These are phyloP conservation scores for Enteromius anoplus DNA, from an alignment of 2,797 vertebrate species.

Conservation along the genomic window DNA sequence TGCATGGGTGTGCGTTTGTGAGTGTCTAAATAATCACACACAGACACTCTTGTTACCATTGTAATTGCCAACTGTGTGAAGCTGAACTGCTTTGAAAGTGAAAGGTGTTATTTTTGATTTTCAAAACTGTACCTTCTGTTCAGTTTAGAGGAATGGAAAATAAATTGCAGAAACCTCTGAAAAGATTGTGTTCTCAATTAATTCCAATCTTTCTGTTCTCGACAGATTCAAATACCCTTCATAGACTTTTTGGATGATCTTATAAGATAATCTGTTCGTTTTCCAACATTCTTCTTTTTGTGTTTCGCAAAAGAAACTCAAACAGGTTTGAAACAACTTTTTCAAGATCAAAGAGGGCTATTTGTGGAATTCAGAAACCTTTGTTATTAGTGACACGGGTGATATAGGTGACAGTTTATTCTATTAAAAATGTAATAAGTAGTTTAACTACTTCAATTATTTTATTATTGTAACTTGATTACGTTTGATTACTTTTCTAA, in stretches of 20 bases:
- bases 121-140: constrained; percentile 62
- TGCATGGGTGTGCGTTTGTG: constrained; percentile 37
- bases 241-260: not conserved
- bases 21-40: constrained; percentile 53
- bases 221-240: not conserved
- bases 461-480: not conserved
- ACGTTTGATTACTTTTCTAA: not conserved
- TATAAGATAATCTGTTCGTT: not conserved
- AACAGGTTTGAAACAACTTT: not conserved
- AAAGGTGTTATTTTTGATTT: constrained; percentile 61
- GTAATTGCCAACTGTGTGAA: constrained; percentile 55
- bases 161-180: constrained; percentile 64
- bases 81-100: constrained; percentile 60
- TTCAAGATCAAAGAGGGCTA: no score
- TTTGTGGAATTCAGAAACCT: not conserved
- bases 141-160: constrained; percentile 64
- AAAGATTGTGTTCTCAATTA: constrained; percentile 35
- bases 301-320: not conserved
- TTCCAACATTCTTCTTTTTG: not conserved
- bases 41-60: constrained; percentile 56
- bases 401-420: not conserved
- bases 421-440: not conserved
- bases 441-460: not conserved
- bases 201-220: constrained; percentile 13
- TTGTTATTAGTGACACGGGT: not conserved